phyloP scores from a whole-genome alignment of 1,140 invertebrate species.

The Marisa cornuarietis region DNA sequence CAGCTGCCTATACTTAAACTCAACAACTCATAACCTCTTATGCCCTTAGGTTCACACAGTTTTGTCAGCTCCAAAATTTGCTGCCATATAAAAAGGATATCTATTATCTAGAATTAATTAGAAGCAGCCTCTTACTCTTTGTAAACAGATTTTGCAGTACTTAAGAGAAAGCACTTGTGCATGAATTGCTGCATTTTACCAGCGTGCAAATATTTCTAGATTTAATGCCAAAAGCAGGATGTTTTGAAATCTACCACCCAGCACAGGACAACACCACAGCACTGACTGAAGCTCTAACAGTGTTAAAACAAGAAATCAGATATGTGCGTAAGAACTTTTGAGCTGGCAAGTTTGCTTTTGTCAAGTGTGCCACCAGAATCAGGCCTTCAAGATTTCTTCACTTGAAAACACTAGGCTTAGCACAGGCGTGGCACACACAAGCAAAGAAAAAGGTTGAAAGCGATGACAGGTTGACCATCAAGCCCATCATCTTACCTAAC shows the following conservation, averaged over 20 bases:
- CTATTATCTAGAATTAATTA: background rate
- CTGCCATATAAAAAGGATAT: background rate
- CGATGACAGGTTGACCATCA: background rate
- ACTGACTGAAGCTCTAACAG: too few relatives aligned
- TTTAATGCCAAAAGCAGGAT: background rate
- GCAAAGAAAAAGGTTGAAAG: conserved; percentile 7
- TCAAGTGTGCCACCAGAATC: background rate
- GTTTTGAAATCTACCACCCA: background rate
- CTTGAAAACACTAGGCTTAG: conserved; percentile 18
- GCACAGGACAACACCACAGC: too few relatives aligned
- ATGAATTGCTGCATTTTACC: background rate
- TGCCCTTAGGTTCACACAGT: background rate
- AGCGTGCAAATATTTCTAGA: background rate
- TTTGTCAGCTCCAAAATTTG: background rate
- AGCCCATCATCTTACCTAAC: conserved; percentile 43
- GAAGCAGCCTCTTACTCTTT: background rate
- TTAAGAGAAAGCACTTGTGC: background rate
- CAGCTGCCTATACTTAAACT: background rate
- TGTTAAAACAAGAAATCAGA: background rate
- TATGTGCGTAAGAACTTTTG: background rate
- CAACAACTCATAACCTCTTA: background rate
- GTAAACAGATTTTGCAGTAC: background rate
- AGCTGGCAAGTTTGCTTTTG: conserved; percentile 1
- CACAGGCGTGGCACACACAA: background rate
- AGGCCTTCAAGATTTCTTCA: background rate